phyloP scores from a whole-genome alignment of 2,113 vertebrate species.

The Piprites chloris region DNA sequence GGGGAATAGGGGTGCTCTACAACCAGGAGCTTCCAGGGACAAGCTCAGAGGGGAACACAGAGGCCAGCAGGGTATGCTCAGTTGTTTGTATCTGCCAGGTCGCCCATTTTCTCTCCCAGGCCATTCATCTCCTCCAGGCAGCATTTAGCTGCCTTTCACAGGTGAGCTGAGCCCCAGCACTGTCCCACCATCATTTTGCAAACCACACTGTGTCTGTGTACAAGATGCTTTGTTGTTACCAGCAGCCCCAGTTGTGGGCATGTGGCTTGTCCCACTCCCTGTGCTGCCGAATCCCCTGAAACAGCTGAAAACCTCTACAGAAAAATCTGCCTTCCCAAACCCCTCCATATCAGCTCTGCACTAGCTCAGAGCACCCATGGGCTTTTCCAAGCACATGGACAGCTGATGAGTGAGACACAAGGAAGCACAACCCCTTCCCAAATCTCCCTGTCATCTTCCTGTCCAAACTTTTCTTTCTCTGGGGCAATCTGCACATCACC shows the following conservation, averaged over 20 bases:
- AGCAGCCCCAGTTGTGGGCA: not conserved
- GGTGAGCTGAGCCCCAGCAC: not conserved
- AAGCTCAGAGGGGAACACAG: not conserved
- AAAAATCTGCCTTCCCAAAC: not conserved
- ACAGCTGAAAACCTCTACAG: not conserved
- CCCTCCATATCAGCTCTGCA: fast-evolving
- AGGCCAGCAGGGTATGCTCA: not conserved
- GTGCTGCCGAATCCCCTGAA: not conserved
- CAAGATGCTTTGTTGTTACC: not conserved
- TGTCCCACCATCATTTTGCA: not conserved
- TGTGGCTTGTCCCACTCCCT: not conserved
- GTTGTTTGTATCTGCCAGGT: not conserved
- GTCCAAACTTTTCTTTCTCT: not conserved
- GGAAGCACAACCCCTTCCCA: not conserved
- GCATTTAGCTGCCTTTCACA: not conserved
- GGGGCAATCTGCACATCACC: not conserved
- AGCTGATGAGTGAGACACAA: not conserved
- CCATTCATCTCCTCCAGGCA: not conserved
- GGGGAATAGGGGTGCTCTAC: not conserved
- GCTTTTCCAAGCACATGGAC: not conserved
- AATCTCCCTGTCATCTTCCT: not conserved
- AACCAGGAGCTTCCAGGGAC: not conserved
- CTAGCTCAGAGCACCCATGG: not conserved
- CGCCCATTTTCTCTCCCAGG: not conserved
- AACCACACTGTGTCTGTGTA: not conserved